A percentile compares a stretch with the other conserved stretches of the same genome.
phyloP scores from a whole-genome alignment of 2,797 vertebrate species.

The Adelosebastes latens region DNA sequence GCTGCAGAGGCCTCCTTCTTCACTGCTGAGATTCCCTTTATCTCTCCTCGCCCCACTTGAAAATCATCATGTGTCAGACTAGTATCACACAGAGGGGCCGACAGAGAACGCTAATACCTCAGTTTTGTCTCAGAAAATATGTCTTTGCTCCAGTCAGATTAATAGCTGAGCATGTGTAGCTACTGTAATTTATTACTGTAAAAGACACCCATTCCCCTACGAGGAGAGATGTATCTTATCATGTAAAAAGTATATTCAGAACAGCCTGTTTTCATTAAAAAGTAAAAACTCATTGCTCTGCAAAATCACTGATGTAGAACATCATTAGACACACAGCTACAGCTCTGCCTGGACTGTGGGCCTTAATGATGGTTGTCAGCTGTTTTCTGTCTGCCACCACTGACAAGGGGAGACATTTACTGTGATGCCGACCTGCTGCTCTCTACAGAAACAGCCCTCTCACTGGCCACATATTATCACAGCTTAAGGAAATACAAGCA shows the following conservation, averaged over 20 bases:
- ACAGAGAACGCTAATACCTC: constrained; percentile 5
- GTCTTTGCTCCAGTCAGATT: neutral
- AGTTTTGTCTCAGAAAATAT: neutral
- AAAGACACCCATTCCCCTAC: neutral
- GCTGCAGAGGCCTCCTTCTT: constrained; percentile 8
- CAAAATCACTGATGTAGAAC: constrained; percentile 21
- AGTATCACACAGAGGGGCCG: neutral
- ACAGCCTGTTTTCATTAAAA: neutral
- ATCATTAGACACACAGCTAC: constrained; percentile 30
- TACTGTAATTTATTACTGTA: neutral
- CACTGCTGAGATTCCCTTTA: constrained; percentile 3
- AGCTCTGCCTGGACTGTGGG: constrained; percentile 3
- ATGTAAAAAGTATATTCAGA: neutral
- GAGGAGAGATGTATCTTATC: neutral
- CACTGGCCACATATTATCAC: constrained; percentile 20
- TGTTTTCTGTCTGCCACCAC: constrained; percentile 51
- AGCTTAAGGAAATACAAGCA: constrained; percentile 40
- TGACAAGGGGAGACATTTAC: constrained; percentile 63
- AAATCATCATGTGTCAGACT: constrained; percentile 17
- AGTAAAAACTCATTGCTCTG: neutral
- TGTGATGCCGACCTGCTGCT: constrained; percentile 66
- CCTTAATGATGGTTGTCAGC: constrained; percentile 57
- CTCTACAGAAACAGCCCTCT: constrained; percentile 28
- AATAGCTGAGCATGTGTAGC: neutral
- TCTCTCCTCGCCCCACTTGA: constrained; percentile 10